Conservation (phyloP, 2,797 vertebrate species). For the Enoplosus armatus region DNA sequence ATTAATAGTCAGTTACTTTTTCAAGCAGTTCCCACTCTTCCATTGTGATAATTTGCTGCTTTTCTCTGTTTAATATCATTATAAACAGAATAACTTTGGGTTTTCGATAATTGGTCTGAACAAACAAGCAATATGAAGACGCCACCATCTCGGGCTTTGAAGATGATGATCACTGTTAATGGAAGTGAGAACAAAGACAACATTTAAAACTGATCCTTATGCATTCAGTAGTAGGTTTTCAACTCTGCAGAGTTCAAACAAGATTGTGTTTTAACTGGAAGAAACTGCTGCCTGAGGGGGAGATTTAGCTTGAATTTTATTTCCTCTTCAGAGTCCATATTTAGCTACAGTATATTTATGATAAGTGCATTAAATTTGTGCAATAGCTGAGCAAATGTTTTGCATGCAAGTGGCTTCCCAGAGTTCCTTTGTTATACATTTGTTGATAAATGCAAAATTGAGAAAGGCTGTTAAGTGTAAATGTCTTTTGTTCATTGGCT, state of each 20-base stretch:
- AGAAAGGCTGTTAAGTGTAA: neutral
- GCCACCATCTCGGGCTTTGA: neutral
- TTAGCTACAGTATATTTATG: neutral
- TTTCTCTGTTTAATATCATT: neutral
- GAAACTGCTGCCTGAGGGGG: constrained; percentile 14
- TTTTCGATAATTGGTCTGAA: neutral
- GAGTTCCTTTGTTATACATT: neutral
- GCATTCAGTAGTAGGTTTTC: neutral
- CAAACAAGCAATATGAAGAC: neutral
- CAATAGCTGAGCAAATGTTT: neutral
- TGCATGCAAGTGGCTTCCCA: neutral
- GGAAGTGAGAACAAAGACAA: neutral
- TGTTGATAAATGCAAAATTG: neutral
- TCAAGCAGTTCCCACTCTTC: too few relatives aligned
- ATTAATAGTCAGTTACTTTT: too few relatives aligned
- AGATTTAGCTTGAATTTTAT: neutral
- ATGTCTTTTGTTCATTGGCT: neutral
- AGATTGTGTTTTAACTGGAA: constrained; percentile 13
- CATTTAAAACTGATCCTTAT: neutral
- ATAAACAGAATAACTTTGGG: neutral
- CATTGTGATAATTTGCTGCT: too few relatives aligned
- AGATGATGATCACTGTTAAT: too few relatives aligned
- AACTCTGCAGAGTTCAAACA: constrained; percentile 28
- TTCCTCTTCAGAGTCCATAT: constrained; percentile 2
- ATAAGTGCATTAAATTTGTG: constrained; percentile 6